Evolutionary conservation across 2,797 vertebrate genomes (phyloP).

Genomic region (Sebastes paucispinis): DNA sequence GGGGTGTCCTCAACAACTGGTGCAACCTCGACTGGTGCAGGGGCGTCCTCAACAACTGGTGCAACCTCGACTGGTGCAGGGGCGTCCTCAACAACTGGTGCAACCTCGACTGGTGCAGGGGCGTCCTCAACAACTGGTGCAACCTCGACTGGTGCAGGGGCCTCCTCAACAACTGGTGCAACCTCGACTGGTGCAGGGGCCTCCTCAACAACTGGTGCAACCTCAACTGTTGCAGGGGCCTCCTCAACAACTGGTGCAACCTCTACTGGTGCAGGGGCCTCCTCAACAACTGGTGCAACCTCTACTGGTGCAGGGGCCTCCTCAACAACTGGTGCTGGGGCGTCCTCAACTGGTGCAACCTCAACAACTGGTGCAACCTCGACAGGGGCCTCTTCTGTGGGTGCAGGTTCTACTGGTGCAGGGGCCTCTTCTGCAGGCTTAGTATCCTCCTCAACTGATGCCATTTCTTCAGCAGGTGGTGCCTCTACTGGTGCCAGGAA

Average conservation of each 20-base stretch:
- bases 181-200: not conserved
- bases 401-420: not conserved
- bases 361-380: not conserved
- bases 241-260: slow-evolving; percentile 3
- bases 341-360: not conserved
- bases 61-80: not conserved
- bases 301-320: slow-evolving; percentile 6
- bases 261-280: not conserved
- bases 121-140: not conserved
- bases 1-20: not conserved
- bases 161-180: slow-evolving; percentile 8
- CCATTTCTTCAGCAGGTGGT: not conserved
- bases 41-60: not conserved
- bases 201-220: not conserved
- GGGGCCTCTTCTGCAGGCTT: not conserved
- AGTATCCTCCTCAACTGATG: not conserved
- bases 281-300: slow-evolving; percentile 1
- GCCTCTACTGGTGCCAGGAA: not conserved
- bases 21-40: not conserved
- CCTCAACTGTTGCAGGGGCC: not conserved
- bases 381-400: not conserved
- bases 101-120: not conserved
- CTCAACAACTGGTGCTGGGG: not conserved
- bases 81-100: not conserved
- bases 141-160: not conserved